These are phyloP conservation scores for Craseonycteris thonglongyai DNA, from an alignment of 2,113 vertebrate species.

Conservation along the genomic window DNA sequence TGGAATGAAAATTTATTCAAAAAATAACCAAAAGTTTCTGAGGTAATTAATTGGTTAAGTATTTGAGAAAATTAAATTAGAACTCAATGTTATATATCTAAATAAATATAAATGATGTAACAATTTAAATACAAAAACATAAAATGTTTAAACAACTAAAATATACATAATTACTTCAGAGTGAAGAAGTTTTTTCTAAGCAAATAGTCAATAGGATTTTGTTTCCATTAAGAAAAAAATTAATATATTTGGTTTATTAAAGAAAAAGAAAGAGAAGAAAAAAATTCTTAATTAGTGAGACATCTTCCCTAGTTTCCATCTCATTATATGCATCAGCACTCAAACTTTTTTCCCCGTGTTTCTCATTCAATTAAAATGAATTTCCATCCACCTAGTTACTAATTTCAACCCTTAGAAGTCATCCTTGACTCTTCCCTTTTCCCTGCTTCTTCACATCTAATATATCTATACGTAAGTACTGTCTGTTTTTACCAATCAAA, in stretches of 20 bases:
- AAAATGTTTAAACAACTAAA: background rate
- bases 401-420: background rate
- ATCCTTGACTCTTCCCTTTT: background rate
- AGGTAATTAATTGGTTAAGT: constrained; percentile 24
- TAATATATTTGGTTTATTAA: background rate
- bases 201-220: background rate
- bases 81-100: background rate
- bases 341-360: background rate
- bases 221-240: background rate
- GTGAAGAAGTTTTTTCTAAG: background rate
- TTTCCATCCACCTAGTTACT: background rate
- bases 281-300: background rate
- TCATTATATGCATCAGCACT: background rate
- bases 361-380: background rate
- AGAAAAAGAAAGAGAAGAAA: background rate
- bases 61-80: constrained; percentile 1
- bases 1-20: background rate
- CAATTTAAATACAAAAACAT: background rate
- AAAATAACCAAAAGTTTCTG: constrained; percentile 20
- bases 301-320: background rate
- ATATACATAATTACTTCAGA: background rate
- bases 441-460: background rate
- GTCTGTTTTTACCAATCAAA: background rate
- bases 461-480: background rate
- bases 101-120: constrained; percentile 12